Evolutionary conservation across 2,113 vertebrate genomes (phyloP).

Genomic region (Channa maculata): DNA sequence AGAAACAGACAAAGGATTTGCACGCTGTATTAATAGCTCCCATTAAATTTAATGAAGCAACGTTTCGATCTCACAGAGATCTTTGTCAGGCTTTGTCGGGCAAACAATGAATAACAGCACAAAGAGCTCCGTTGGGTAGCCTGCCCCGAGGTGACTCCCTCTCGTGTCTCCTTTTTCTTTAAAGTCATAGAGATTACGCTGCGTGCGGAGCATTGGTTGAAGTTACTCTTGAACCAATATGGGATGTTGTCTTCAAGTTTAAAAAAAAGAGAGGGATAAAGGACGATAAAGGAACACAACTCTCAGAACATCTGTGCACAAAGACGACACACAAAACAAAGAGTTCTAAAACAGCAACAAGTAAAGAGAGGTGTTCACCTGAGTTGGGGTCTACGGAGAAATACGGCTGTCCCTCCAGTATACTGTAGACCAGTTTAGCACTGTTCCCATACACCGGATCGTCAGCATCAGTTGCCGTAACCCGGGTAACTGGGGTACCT

Average conservation of each 20-base stretch:
- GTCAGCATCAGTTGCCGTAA: conserved; percentile 96
- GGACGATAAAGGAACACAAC: neutral
- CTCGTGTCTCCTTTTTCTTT: conserved; percentile 8
- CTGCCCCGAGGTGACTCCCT: conserved; percentile 29
- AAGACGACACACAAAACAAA: neutral
- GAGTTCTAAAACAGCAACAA: neutral
- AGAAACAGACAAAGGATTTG: conserved; percentile 65
- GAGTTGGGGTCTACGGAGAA: conserved; percentile 97
- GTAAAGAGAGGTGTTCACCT: conserved; percentile 80
- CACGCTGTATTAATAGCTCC: conserved; percentile 61
- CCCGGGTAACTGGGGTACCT: conserved; percentile 95
- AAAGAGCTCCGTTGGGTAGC: conserved; percentile 36
- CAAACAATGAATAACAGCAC: conserved; percentile 65
- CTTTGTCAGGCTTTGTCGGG: conserved; percentile 53
- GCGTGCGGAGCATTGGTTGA: neutral
- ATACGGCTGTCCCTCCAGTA: conserved; percentile 97
- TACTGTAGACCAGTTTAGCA: conserved; percentile 96
- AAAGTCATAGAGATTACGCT: conserved; percentile 5
- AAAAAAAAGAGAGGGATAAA: neutral
- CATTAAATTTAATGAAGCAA: conserved; percentile 72
- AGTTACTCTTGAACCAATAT: neutral
- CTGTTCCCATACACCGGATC: conserved; percentile 98
- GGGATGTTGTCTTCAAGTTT: neutral
- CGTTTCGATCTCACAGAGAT: conserved; percentile 56
- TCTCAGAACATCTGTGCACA: neutral